Evolutionary conservation across 2,113 vertebrate genomes (phyloP).

Genomic region (Xiphorhynchus elegans): DNA sequence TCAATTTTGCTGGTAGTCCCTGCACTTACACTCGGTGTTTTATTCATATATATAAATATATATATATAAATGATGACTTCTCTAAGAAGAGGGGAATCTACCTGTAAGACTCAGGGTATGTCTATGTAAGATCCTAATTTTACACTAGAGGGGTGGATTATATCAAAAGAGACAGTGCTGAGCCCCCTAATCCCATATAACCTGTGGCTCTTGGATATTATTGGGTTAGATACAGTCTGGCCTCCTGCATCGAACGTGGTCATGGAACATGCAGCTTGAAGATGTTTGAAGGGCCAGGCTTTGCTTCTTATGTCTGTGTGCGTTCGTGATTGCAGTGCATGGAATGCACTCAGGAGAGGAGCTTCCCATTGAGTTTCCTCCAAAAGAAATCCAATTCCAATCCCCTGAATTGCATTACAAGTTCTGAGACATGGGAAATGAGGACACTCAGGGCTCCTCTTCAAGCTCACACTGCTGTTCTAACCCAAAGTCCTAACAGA

Average conservation of each 20-base stretch:
- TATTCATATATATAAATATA: not conserved
- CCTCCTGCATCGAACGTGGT: not conserved
- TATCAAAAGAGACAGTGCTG: not conserved
- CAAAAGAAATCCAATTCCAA: not conserved
- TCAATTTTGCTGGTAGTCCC: not conserved
- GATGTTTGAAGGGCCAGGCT: not conserved
- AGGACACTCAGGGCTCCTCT: not conserved
- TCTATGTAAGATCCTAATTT: not conserved
- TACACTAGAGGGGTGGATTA: not conserved
- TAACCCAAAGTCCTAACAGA: not conserved
- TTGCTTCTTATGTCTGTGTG: not conserved
- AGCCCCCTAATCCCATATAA: not conserved
- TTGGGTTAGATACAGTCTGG: not conserved
- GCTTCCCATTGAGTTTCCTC: not conserved
- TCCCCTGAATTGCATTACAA: not conserved
- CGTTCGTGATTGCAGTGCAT: not conserved
- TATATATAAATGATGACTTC: not conserved
- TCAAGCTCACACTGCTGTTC: not conserved
- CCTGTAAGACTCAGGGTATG: not conserved
- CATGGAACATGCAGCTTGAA: not conserved
- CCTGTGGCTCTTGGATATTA: not conserved
- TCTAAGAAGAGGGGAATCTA: not conserved
- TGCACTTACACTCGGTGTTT: not conserved
- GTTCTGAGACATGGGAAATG: not conserved
- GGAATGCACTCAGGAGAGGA: rapidly evolving